phyloP scores from a whole-genome alignment of 2,113 vertebrate species.

The Urocitellus parryii region DNA sequence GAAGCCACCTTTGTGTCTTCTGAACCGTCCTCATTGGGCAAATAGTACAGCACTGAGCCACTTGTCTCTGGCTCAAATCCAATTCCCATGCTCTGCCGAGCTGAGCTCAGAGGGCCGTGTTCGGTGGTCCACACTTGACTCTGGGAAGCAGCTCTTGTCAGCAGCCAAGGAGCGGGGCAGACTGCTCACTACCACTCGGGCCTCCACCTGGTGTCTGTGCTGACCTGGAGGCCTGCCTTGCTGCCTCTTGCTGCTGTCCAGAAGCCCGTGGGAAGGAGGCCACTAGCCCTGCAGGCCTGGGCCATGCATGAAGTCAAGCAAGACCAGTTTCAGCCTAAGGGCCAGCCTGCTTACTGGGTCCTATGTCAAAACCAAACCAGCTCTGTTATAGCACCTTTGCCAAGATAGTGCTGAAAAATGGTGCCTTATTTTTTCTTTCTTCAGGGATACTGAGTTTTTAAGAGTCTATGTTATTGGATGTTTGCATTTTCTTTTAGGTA shows the following conservation, averaged over 20 bases:
- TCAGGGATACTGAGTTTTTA: not conserved
- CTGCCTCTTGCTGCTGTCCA: no score
- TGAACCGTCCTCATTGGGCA: not conserved
- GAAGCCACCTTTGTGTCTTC: not conserved
- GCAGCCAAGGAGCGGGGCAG: not conserved
- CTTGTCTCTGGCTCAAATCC: not conserved
- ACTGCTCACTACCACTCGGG: no score
- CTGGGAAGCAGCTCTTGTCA: not conserved
- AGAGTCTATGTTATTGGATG: not conserved
- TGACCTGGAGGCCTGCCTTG: not conserved
- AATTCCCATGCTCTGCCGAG: rapidly evolving
- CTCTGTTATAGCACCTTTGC: not conserved
- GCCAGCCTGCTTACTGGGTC: not conserved
- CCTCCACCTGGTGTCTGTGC: not conserved
- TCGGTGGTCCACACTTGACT: rapidly evolving
- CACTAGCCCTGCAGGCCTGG: not conserved
- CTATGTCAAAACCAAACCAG: rapidly evolving
- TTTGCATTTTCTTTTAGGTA: not conserved
- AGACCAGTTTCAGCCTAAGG: not conserved
- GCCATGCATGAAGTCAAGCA: not conserved
- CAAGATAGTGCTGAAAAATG: not conserved
- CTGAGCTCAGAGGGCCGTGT: rapidly evolving
- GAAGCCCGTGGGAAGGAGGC: not conserved
- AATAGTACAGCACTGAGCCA: not conserved
- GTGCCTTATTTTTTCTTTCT: not conserved